Conservation (phyloP, 1,140 invertebrate genomes). For the Neelides sp. region DNA sequence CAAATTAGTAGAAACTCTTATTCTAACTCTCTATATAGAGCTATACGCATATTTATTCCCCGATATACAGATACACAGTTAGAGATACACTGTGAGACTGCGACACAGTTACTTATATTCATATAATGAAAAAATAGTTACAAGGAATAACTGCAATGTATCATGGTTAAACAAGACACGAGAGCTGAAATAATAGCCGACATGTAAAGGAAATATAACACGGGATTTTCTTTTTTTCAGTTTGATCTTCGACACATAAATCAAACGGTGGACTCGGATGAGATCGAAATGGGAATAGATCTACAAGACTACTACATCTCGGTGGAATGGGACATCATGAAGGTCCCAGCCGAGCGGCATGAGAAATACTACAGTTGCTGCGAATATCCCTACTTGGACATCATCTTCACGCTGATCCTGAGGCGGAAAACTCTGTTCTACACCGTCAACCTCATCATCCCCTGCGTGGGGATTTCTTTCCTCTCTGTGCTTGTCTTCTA, state of each 20-base stretch:
- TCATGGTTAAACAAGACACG: no score
- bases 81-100: no score
- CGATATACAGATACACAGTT: no score
- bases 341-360: slow-evolving; percentile 69
- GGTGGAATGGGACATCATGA: slow-evolving; percentile 94
- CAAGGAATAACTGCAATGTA: no score
- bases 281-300: slow-evolving; percentile 77
- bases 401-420: slow-evolving; percentile 95
- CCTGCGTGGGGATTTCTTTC: slow-evolving; percentile 91
- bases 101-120: no score
- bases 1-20: no score
- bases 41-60: no score
- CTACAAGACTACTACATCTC: slow-evolving; percentile 89
- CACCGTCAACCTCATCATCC: slow-evolving; percentile 91
- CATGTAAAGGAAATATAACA: no score
- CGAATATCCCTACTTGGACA: slow-evolving; percentile 80
- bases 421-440: slow-evolving; percentile 94
- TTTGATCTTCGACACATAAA: slow-evolving; percentile 70
- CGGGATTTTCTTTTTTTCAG: slow-evolving; percentile 48
- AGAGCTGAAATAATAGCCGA: no score
- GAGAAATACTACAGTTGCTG: slow-evolving; percentile 83
- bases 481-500: slow-evolving; percentile 97
- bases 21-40: no score
- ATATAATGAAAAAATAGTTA: no score
- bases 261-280: slow-evolving; percentile 64